Evolutionary conservation across 2,113 vertebrate genomes (phyloP).

Genomic region (Lathamus discolor): DNA sequence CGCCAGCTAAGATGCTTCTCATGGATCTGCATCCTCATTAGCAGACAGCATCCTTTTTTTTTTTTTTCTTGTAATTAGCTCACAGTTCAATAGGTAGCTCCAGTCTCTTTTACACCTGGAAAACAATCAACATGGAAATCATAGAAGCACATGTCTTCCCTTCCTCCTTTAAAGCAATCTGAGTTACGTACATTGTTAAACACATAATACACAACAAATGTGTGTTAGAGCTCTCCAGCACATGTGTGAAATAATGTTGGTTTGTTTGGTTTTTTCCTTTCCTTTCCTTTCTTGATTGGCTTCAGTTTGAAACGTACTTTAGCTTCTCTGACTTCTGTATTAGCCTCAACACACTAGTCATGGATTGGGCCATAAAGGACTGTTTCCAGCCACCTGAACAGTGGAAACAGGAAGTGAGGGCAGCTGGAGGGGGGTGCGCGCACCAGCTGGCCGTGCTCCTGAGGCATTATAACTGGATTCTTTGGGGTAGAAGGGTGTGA

Average conservation of each 20-base stretch:
- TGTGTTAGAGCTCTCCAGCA: conserved; percentile 17
- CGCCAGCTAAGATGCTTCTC: conserved; percentile 4
- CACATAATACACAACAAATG: conserved; percentile 72
- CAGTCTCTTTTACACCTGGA: conserved; percentile 76
- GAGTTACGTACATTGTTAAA: conserved; percentile 76
- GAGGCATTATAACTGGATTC: conserved; percentile 69
- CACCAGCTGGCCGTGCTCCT: conserved; percentile 73
- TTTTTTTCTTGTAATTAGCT: conserved; percentile 80
- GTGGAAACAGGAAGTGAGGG: conserved; percentile 56
- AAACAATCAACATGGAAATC: conserved; percentile 70
- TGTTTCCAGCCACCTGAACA: conserved; percentile 72
- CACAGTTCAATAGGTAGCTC: conserved; percentile 78
- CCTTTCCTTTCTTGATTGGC: neutral
- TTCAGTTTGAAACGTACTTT: conserved; percentile 15
- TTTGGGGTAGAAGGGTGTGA: conserved; percentile 69
- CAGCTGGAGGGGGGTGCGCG: neutral
- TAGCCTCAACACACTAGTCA: conserved; percentile 15
- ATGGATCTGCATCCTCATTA: conserved; percentile 73
- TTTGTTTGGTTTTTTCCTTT: neutral
- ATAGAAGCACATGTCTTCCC: conserved; percentile 64
- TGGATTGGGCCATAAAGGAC: conserved; percentile 61
- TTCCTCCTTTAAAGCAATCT: conserved; percentile 56
- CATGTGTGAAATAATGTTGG: neutral
- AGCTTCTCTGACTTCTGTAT: conserved; percentile 36
- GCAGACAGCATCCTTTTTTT: conserved; percentile 74